Evolutionary conservation across 92 coral and sea anemone species (phyloP), one percentile per base, ranked within the genome.

Genomic region (Parazoanthus darwini): DNA sequence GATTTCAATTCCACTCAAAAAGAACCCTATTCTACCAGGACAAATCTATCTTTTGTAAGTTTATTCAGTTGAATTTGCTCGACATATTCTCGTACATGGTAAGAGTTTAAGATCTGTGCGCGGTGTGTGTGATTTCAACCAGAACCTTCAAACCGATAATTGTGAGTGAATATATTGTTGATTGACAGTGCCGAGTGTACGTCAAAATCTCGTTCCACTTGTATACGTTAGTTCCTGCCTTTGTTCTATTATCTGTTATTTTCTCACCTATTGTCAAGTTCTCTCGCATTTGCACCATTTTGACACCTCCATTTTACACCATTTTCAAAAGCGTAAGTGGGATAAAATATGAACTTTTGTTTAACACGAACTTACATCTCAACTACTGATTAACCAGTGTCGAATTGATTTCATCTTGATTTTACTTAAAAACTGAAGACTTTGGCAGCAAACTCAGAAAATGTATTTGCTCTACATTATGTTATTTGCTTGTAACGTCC

Each of bases 241-340:
- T 95, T 95, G 98, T 95, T 77, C 81, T 95, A 87, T 88, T 90
- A 89, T 95, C 93, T 93, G 93, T 81, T 91, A 90, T 90, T 90
- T 93, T 89, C 94, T 90, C 86, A 85, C 94, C 92, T 89, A 93
- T 95, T 93, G 96, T 95, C 74, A 88, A 85, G 88, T 87, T 91
- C 91, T 93, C 92, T 95, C 94, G 89, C 96, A 92, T 95, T 95
- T 93, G 91, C 92, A 84, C 96, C 91, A 94, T 78, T 92, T 95
- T 92, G 90, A 90, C 98, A 92, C 98, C 98, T 95, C 82, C 84
- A 82, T 95, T 90, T 95, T 91, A 95, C 94, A 92, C 91, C 79
- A 90, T 89, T 93, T 92, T 90, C 89, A 93, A 92, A 89, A 72
- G 85, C 91, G 92, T 82, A 95, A 92, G 98, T 92, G 89, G 93